These are phyloP conservation scores for Nannoperca australis DNA, from an alignment of 2,797 vertebrate species.

Conservation along the genomic window DNA sequence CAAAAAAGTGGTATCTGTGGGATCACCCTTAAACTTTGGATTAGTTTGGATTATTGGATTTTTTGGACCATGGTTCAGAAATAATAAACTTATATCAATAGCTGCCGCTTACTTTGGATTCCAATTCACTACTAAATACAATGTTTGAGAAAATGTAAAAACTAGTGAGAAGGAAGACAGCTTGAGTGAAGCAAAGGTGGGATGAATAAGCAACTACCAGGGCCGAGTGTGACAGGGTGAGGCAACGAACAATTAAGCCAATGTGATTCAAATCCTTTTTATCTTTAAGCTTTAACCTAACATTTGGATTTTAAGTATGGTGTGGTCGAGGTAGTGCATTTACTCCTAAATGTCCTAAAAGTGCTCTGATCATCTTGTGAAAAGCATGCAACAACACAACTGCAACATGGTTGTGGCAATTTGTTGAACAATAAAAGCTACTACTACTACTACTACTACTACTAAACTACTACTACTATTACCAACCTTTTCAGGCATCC, in stretches of 20 bases:
- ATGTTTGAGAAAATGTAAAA: not conserved
- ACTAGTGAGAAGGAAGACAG: not conserved
- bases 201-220: not conserved
- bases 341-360: not conserved
- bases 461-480: not conserved
- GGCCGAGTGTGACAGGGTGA: not conserved
- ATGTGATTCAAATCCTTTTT: not conserved
- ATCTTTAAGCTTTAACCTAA: not conserved
- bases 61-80: not conserved
- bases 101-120: not conserved
- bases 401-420: not conserved
- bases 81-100: not conserved
- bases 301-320: not conserved
- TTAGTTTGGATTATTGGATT: no score
- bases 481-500: slow-evolving; percentile 3
- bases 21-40: not conserved
- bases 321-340: not conserved
- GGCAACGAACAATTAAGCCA: slow-evolving; percentile 7
- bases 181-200: not conserved
- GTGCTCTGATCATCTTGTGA: not conserved
- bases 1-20: not conserved
- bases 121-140: not conserved
- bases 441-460: no score
- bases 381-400: slow-evolving; percentile 1
- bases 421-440: not conserved